A percentile compares a stretch with the other conserved stretches of the same genome.
Conservation (phyloP, 2,888 invertebrate species). For the Melipona bicolor region DNA sequence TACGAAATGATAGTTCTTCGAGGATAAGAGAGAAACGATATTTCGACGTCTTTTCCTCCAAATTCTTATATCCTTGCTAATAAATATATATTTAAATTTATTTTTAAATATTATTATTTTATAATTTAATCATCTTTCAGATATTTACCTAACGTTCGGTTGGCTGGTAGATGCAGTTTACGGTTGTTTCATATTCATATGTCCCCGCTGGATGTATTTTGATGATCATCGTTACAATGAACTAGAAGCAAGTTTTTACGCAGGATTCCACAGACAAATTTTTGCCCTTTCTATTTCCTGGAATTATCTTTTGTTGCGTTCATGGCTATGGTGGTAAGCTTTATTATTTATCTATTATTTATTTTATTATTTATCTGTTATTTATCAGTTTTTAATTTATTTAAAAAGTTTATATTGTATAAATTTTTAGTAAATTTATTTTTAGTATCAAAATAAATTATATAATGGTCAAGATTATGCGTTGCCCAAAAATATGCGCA, state of each 20-base stretch:
- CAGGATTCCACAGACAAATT: constrained; percentile 78
- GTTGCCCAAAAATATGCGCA: not conserved
- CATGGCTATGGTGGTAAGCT: constrained; percentile 88
- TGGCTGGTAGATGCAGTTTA: constrained; percentile 71
- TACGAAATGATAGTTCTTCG: not conserved
- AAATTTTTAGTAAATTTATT: too few relatives aligned
- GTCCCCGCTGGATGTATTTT: constrained; percentile 76
- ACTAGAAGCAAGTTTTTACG: constrained; percentile 79
- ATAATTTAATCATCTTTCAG: constrained; percentile 62
- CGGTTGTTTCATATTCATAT: constrained; percentile 70
- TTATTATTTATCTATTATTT: not conserved
- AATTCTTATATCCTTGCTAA: not conserved
- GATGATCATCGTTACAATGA: constrained; percentile 71
- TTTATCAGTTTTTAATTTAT: too few relatives aligned
- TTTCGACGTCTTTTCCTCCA: not conserved
- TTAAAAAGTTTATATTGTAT: not conserved
- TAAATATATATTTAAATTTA: too few relatives aligned
- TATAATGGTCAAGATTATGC: not conserved
- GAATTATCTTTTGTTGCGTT: constrained; percentile 86
- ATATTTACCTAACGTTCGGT: constrained; percentile 66
- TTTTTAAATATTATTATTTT: too few relatives aligned
- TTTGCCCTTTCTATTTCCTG: constrained; percentile 79
- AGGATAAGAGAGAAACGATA: not conserved
- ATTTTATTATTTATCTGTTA: too few relatives aligned
- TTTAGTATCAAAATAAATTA: too few relatives aligned